Evolutionary conservation across 2,888 invertebrate genomes (phyloP).

Genomic region (Idaea biselata): DNA sequence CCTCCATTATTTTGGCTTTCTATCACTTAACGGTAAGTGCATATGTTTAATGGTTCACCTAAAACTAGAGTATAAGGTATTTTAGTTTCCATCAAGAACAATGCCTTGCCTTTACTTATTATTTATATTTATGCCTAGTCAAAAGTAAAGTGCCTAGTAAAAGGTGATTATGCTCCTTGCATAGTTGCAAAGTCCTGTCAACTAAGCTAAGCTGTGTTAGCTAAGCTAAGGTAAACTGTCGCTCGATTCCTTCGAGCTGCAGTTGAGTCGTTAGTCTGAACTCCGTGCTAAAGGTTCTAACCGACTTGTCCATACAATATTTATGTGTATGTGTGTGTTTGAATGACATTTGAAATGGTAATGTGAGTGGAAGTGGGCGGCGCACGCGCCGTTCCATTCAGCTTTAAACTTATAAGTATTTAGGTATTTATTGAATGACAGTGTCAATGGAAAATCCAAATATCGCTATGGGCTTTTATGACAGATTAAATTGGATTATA

Average conservation of each 20-base stretch:
- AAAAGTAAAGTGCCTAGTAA: no score
- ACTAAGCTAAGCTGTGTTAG: no score
- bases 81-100: no score
- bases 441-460: constrained; percentile 48
- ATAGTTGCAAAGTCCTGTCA: no score
- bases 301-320: constrained; percentile 11
- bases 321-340: constrained; percentile 20
- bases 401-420: constrained; percentile 20
- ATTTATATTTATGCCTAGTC: no score
- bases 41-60: no score
- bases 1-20: no score
- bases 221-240: no score
- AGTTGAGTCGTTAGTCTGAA: neutral
- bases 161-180: no score
- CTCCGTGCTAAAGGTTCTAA: neutral
- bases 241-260: neutral
- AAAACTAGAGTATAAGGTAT: no score
- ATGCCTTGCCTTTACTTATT: no score
- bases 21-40: no score
- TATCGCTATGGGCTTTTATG: constrained; percentile 22
- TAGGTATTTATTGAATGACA: constrained; percentile 45
- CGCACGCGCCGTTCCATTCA: constrained; percentile 59
- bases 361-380: constrained; percentile 51
- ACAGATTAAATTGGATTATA: neutral
- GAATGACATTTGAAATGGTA: constrained; percentile 51